These are phyloP conservation scores for Drosophila takahashii DNA, from an alignment of 1,140 invertebrate species.

Conservation along the genomic window DNA sequence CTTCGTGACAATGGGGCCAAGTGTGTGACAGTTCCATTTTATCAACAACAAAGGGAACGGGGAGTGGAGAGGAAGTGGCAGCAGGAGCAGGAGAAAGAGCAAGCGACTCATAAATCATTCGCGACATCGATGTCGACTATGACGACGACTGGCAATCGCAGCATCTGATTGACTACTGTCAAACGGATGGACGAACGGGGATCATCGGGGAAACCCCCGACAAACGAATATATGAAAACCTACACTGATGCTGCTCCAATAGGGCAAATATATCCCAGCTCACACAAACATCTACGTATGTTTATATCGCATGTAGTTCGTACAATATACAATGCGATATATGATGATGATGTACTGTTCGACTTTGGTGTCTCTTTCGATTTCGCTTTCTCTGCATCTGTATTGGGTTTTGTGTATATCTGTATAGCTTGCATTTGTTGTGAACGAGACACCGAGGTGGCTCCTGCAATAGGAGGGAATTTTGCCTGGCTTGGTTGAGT, in stretches of 20 bases:
- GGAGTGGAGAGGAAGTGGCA: background rate
- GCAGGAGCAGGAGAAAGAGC: constrained; percentile 19
- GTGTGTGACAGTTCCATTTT: constrained; percentile 75
- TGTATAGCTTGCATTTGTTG: constrained; percentile 59
- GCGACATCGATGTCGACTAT: constrained; percentile 74
- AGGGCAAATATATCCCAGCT: constrained; percentile 23
- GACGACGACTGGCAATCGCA: constrained; percentile 79
- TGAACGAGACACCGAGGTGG: constrained; percentile 44
- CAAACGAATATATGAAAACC: constrained; percentile 23
- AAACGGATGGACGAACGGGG: constrained; percentile 42
- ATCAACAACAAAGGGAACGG: constrained; percentile 36
- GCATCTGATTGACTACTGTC: constrained; percentile 78
- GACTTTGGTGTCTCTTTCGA: constrained; percentile 18
- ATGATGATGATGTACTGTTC: constrained; percentile 44
- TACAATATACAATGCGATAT: constrained; percentile 32
- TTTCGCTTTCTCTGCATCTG: constrained; percentile 8
- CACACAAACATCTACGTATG: constrained; percentile 1
- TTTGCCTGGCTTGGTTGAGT: constrained; percentile 1
- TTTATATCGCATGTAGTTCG: constrained; percentile 26
- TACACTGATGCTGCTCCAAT: constrained; percentile 22
- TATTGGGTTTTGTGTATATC: constrained; percentile 11
- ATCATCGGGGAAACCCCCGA: constrained; percentile 19
- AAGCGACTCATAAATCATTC: constrained; percentile 77
- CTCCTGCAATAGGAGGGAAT: constrained; percentile 15
- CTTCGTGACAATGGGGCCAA: constrained; percentile 38